Conservation (phyloP, 2,113 vertebrate genomes). For the Telmatochromis sp. region DNA sequence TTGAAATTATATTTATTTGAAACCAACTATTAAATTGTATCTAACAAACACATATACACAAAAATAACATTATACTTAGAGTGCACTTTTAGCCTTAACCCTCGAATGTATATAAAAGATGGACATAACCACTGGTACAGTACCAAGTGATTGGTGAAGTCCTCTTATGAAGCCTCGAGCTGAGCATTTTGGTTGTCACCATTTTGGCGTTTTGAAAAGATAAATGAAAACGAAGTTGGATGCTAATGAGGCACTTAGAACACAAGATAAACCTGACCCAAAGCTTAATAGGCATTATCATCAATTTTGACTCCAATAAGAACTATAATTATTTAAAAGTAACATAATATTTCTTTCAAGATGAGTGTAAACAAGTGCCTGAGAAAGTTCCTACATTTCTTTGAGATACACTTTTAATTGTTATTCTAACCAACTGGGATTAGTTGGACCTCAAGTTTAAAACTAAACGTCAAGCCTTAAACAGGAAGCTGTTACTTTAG, state of each 20-base stretch:
- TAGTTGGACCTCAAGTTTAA: background rate
- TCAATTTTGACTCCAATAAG: background rate
- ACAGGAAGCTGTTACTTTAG: background rate
- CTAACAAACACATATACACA: background rate
- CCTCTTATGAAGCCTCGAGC: background rate
- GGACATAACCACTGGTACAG: background rate
- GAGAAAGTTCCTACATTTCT: background rate
- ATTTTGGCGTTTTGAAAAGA: background rate
- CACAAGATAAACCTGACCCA: background rate
- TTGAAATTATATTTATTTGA: background rate
- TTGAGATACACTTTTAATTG: background rate
- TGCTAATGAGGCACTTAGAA: background rate
- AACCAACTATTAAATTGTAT: background rate
- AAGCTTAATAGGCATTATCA: background rate
- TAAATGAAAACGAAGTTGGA: background rate
- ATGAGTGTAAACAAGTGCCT: background rate
- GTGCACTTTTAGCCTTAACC: background rate
- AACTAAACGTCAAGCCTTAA: background rate
- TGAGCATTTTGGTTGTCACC: background rate
- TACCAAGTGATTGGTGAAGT: background rate
- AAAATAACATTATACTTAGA: background rate
- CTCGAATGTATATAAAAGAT: background rate
- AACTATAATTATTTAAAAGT: background rate
- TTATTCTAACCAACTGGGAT: background rate
- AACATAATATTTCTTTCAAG: background rate